A percentile compares a stretch with the other conserved stretches of the same genome.
Conservation (phyloP, 2,113 vertebrate genomes). For the Melanerpes formicivorus region DNA sequence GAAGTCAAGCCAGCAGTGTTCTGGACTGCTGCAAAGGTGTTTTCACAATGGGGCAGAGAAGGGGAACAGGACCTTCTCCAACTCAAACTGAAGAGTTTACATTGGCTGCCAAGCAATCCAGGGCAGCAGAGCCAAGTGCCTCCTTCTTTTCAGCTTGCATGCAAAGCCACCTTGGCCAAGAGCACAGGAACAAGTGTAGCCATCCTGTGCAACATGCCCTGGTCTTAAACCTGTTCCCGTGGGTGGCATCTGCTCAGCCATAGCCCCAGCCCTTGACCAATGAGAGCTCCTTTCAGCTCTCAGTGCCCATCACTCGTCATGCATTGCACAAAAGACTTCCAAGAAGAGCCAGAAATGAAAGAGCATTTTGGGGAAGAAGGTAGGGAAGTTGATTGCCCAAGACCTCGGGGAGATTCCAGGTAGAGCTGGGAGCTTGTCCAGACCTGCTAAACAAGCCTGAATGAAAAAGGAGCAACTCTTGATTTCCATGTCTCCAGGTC, state of each 20-base stretch:
- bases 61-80: not conserved
- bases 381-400: not conserved
- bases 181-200: not conserved
- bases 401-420: not conserved
- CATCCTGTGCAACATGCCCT: rapidly evolving
- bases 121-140: not conserved
- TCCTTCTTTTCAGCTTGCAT: not conserved
- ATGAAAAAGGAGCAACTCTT: not conserved
- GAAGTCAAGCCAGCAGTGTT: not conserved
- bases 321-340: not conserved
- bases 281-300: not conserved
- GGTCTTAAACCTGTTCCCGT: not conserved
- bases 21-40: not conserved
- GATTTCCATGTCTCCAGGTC: not conserved
- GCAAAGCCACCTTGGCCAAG: not conserved
- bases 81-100: not conserved
- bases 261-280: not conserved
- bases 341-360: not conserved
- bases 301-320: not conserved
- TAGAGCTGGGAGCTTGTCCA: not conserved
- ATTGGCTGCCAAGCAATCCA: not conserved
- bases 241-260: not conserved
- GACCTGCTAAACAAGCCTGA: not conserved
- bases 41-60: not conserved
- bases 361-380: not conserved